phyloP scores from a whole-genome alignment of 2,888 invertebrate genomes.

The Oligia fasciuncula region DNA sequence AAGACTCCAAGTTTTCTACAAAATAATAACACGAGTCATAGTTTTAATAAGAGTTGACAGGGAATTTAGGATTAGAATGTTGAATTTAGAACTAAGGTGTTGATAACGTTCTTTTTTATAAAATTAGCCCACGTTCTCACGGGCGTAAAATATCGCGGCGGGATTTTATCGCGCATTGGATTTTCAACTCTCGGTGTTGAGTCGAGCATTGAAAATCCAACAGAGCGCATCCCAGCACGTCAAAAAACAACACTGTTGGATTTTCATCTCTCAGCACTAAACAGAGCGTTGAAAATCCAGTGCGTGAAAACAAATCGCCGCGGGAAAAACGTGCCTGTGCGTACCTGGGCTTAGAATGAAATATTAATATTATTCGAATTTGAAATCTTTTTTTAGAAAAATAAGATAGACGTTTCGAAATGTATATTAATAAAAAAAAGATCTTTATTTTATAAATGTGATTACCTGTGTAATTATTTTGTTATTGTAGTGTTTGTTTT shows the following conservation, averaged over 20 bases:
- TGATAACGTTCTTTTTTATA: constrained; percentile 17
- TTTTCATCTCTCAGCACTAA: neutral
- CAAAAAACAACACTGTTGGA: neutral
- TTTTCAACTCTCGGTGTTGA: neutral
- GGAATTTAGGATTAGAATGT: constrained; percentile 52
- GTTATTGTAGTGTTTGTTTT: constrained; percentile 31
- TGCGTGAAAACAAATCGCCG: neutral
- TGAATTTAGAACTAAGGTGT: constrained; percentile 25
- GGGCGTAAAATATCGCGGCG: neutral
- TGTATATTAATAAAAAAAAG: constrained; percentile 30
- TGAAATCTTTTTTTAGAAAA: constrained; percentile 14
- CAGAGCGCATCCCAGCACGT: neutral
- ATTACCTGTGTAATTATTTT: constrained; percentile 32
- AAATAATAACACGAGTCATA: constrained; percentile 86
- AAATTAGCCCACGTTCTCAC: constrained; percentile 9
- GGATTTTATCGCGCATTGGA: neutral
- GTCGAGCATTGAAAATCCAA: neutral
- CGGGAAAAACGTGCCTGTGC: neutral
- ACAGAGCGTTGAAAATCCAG: neutral
- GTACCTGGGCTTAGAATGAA: neutral
- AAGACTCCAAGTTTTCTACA: constrained; percentile 90
- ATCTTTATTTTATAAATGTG: constrained; percentile 48
- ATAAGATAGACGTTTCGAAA: constrained; percentile 25
- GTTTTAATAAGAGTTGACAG: constrained; percentile 86
- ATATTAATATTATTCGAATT: constrained; percentile 6